phyloP scores from a whole-genome alignment of 2,113 vertebrate species.

The Cephalophus harveyi region DNA sequence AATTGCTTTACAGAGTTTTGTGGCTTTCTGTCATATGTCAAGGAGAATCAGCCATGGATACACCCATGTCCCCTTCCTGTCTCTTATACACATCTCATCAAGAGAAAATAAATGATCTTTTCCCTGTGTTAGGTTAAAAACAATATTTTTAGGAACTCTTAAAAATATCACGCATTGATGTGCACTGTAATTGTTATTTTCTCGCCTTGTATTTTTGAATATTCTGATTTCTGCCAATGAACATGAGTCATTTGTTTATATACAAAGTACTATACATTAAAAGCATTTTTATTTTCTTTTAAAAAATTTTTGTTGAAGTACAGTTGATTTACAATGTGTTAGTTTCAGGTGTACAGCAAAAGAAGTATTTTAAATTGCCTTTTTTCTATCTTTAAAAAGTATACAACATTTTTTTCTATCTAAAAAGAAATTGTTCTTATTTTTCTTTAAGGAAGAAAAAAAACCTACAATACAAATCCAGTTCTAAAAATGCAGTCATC shows the following conservation, averaged over 20 bases:
- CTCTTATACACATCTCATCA: no score
- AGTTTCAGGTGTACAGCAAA: not conserved
- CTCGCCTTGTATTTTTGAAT: not conserved
- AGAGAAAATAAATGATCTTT: no score
- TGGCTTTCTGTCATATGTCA: not conserved
- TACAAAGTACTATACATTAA: not conserved
- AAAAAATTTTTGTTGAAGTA: not conserved
- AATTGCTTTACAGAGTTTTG: not conserved
- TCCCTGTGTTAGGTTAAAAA: no score
- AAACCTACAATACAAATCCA: not conserved
- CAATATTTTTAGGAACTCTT: no score
- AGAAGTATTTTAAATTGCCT: not conserved
- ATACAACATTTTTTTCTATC: not conserved
- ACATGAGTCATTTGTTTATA: not conserved
- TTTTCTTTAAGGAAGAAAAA: not conserved
- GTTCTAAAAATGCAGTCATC: not conserved
- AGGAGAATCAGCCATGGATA: not conserved
- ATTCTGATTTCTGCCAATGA: not conserved
- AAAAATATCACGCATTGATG: no score
- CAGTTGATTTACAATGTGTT: not conserved
- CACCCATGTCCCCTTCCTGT: not conserved
- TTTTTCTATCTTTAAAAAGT: constrained; percentile 20
- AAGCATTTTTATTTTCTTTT: not conserved
- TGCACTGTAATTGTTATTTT: no score
- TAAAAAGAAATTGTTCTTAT: not conserved